Percentiles rank a stretch among this genome's conserved stretches.
Conservation (phyloP, 1,140 invertebrate species). For the Drosophila kikkawai region DNA sequence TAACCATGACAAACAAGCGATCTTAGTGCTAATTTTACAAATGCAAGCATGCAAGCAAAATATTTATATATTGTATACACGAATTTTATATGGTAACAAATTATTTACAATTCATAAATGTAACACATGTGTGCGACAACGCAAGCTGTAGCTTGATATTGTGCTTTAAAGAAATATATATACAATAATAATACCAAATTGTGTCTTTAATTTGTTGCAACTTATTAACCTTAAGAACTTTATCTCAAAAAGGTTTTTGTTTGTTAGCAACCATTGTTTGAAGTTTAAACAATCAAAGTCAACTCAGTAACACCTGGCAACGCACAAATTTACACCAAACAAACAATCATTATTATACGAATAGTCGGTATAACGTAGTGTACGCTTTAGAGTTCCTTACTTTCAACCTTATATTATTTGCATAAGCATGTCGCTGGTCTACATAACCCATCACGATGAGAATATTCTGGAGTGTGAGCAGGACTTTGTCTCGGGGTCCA, state of each 20-base stretch:
- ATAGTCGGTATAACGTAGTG: conserved; percentile 22
- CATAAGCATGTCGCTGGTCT: conserved; percentile 85
- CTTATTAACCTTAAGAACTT: too few relatives aligned
- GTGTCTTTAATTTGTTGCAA: too few relatives aligned
- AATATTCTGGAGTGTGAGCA: conserved; percentile 85
- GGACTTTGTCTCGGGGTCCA: conserved; percentile 46
- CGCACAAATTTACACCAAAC: not conserved
- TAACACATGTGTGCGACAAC: conserved; percentile 62
- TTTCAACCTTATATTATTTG: conserved; percentile 30
- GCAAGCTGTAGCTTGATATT: conserved; percentile 67
- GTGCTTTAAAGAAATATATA: conserved; percentile 69
- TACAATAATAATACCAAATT: conserved; percentile 23
- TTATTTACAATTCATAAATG: conserved; percentile 58
- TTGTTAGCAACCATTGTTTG: conserved; percentile 32
- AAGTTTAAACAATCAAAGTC: conserved; percentile 9
- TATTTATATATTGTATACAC: conserved; percentile 68
- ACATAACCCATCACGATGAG: conserved; percentile 86
- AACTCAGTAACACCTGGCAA: conserved; percentile 17
- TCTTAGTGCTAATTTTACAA: conserved; percentile 74
- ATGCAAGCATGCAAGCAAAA: conserved; percentile 49
- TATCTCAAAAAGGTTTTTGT: too few relatives aligned
- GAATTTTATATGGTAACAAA: conserved; percentile 75
- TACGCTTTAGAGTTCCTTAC: conserved; percentile 25
- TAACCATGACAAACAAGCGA: conserved; percentile 48
- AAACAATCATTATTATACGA: conserved; percentile 3